Percentiles rank a stretch among this genome's conserved stretches.
Evolutionary conservation across 1,140 invertebrate genomes (phyloP).

Genomic region (Drosophila rufa): DNA sequence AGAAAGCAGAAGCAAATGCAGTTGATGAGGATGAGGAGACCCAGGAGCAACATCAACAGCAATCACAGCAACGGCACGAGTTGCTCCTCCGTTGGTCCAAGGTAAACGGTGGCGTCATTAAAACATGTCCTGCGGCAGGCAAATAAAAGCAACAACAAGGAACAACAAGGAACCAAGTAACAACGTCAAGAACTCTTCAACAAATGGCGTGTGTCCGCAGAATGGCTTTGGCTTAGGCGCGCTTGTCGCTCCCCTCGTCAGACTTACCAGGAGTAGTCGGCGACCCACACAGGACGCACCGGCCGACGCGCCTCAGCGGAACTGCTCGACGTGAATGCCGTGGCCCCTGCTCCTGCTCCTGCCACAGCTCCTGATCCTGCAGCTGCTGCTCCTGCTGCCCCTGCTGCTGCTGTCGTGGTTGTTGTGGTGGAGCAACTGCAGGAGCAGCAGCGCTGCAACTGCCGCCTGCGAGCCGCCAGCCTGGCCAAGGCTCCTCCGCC

Average conservation of each 20-base stretch:
- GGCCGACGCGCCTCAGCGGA: conserved; percentile 78
- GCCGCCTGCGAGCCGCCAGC: conserved; percentile 82
- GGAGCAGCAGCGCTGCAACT: conserved; percentile 60
- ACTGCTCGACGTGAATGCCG: conserved; percentile 82
- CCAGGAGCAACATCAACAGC: conserved; percentile 29
- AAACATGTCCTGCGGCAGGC: conserved; percentile 64
- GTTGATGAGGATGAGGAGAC: conserved; percentile 21
- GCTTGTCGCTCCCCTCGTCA: conserved; percentile 19
- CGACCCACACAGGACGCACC: conserved; percentile 87
- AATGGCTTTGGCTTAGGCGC: conserved; percentile 16
- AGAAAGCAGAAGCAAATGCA: conserved; percentile 34
- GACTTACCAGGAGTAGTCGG: conserved; percentile 88
- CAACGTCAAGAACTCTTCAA: conserved; percentile 68
- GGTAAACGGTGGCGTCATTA: conserved; percentile 76
- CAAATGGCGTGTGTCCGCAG: conserved; percentile 55
- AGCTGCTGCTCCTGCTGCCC: conserved; percentile 51
- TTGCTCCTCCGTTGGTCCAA: conserved; percentile 48
- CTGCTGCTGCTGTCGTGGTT: conserved; percentile 56
- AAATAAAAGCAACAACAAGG: conserved; percentile 65
- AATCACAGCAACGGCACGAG: conserved; percentile 30
- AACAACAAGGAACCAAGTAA: conserved; percentile 33
- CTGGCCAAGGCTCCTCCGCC: conserved; percentile 61
- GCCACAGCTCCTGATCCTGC: conserved; percentile 18
- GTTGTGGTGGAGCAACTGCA: conserved; percentile 64
- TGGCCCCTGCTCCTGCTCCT: conserved; percentile 18